phyloP scores from a whole-genome alignment of 2,797 vertebrate genomes.

The Gymnocypris eckloni region DNA sequence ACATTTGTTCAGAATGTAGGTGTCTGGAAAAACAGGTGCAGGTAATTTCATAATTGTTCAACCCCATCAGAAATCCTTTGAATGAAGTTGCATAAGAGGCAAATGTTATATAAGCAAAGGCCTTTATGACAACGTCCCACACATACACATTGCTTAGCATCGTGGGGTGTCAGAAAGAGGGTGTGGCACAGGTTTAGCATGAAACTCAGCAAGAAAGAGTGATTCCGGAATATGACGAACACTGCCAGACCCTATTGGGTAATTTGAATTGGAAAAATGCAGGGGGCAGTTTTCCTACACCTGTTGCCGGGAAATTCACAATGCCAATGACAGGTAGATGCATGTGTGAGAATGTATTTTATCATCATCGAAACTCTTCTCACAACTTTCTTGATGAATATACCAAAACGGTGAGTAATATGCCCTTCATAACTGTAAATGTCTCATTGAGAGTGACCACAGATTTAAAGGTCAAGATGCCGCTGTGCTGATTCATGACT shows the following conservation, averaged over 20 bases:
- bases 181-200: conserved; percentile 31
- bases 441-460: conserved; percentile 25
- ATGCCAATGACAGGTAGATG: conserved; percentile 18
- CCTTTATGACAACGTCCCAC: conserved; percentile 24
- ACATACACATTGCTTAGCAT: background rate
- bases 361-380: conserved; percentile 10
- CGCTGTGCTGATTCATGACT: conserved; percentile 38
- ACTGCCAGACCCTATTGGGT: background rate
- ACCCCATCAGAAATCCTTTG: background rate
- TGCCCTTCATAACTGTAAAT: background rate
- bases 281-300: background rate
- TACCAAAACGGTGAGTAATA: conserved; percentile 52
- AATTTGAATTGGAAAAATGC: background rate
- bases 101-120: conserved; percentile 23
- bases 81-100: conserved; percentile 36
- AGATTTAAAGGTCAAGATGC: conserved; percentile 53
- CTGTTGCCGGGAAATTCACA: conserved; percentile 37
- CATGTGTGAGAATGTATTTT: background rate
- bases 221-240: conserved; percentile 33
- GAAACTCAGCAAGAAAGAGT: background rate
- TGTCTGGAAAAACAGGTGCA: background rate
- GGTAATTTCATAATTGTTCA: conserved; percentile 10
- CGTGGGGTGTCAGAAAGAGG: conserved; percentile 8
- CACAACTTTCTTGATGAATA: conserved; percentile 33
- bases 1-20: conserved; percentile 12